Base-by-base conservation (phyloP, 2,888 invertebrate species). In the Brenthis ino region DNA sequence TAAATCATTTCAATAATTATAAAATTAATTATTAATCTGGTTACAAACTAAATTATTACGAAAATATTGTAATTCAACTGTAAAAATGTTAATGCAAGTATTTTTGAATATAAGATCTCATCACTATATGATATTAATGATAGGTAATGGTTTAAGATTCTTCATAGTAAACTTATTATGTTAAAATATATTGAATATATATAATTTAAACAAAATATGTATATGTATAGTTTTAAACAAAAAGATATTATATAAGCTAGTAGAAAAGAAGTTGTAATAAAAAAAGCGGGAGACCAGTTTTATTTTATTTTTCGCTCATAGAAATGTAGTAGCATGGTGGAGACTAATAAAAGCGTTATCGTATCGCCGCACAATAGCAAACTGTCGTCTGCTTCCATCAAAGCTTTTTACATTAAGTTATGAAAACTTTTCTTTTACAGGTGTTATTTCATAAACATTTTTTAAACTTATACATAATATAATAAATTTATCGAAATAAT, bases 321-420 rank as follows among this genome's bases (percentile, higher is more conserved):
- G 65, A 72, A 33, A 33, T 63, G 43, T 63, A 63, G 53, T 37
- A 24, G 63, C 53, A 77, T 78, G 69, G 76, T 75, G 76, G 69
- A 71, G 77, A 82, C 87, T 89, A 87, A 87, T 91, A 91, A 90
- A 90, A 89, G 80, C 87, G 85, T 87, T 91, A 90, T 90, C 90
- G 86, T 86, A 87, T 86, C 83, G 83, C 83, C 67, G 80, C 85
- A 89, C 91, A 91, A 91, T 87, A 80, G 81, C 82, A 78, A 80
- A 79, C 82, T 85, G 86, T 85, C 88, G 86, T 85, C 89, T 84
- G 86, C 83, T 88, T 87, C 82, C 85, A 85, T 89, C 89, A 89
- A 86, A 87, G 83, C 82, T 77, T 66, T 67, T 60, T 48, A 79
- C 83, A 47, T 33, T 55, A 77, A 86, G 69, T 64, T 77, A 76